Evolutionary conservation across 2,113 vertebrate species (phyloP), one percentile per base, ranked within the genome.

Genomic region (Calidris pugnax): DNA sequence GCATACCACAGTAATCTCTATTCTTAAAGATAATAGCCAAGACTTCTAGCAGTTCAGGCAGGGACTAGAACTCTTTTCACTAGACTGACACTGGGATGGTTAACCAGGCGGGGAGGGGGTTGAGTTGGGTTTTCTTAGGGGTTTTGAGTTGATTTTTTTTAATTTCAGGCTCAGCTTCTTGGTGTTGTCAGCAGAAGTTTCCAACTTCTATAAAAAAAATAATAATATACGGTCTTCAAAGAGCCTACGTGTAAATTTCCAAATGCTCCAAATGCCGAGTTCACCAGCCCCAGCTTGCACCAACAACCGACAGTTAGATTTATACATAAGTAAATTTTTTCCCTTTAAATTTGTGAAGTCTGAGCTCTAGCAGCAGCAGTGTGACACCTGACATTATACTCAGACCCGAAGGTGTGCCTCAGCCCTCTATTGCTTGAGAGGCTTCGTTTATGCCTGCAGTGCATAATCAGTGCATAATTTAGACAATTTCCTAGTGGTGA

Each of bases 101-200:
- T n/a, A 56, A 22, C 28, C 9, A 89, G 7, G 20, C 21, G 8
- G 3, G 11, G 8, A 2, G 11, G 0, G 0, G 8, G n/a, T 10
- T n/a, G 22, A 39, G 7, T 1, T 21, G 7, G 11, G 5, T 14
- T 45, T 80, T 60, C 59, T 47, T 39, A 50, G 35, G 5, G 2
- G 17, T 55, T 63, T 64, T 48, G 21, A 17, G 5, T 45, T 19
- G 45, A 3, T 19, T 45, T 45, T 21, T 17, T 47, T 43, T 41
- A 33, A 57, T 27, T 87, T 26, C 53, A 79, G 12, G 20, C 11
- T 87, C 62, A 92, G 30, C 30, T 83, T 63, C 79, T 47, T 67
- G 30, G 18, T 43, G 12, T 22, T 48, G 16, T 32, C 59, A 94
- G 43, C 7, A 48, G 60, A 81, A 85, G 53, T 50, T 59, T 47